Percentiles rank a stretch among this genome's conserved stretches.
These are phyloP conservation scores for Malthinus seriepunctatus DNA, from an alignment of 2,888 invertebrate species.

Conservation along the genomic window DNA sequence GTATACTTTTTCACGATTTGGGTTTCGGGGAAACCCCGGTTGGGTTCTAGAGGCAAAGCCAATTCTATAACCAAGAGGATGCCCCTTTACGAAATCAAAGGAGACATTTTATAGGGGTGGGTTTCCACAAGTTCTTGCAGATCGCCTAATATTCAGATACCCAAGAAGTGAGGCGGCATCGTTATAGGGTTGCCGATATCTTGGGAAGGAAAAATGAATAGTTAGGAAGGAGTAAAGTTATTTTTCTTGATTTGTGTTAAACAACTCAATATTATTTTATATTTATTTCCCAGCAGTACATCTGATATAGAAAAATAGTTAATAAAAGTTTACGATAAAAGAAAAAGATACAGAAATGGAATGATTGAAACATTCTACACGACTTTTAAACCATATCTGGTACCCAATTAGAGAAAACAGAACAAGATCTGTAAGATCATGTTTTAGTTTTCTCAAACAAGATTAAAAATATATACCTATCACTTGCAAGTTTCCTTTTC, in stretches of 20 bases:
- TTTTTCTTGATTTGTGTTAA: not conserved
- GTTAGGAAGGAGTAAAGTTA: too few relatives aligned
- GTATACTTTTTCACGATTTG: too few relatives aligned
- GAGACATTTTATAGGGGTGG: too few relatives aligned
- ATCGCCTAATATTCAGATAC: too few relatives aligned
- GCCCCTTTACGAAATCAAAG: too few relatives aligned
- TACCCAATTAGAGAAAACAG: conserved; percentile 23
- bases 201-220: too few relatives aligned
- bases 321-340: not conserved
- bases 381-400: conserved; percentile 19
- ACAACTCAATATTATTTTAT: conserved; percentile 1
- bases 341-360: conserved; percentile 13
- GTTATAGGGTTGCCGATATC: too few relatives aligned
- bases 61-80: too few relatives aligned
- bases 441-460: conserved; percentile 4
- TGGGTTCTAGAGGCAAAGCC: too few relatives aligned
- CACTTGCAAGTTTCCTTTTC: conserved; percentile 7
- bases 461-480: conserved; percentile 6
- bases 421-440: conserved; percentile 18
- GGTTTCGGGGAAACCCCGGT: too few relatives aligned
- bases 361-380: conserved; percentile 22
- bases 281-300: not conserved
- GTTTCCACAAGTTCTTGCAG: too few relatives aligned
- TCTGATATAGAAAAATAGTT: not conserved
- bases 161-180: too few relatives aligned